Conservation (phyloP, 2,113 vertebrate species). For the Hassar affinis region DNA sequence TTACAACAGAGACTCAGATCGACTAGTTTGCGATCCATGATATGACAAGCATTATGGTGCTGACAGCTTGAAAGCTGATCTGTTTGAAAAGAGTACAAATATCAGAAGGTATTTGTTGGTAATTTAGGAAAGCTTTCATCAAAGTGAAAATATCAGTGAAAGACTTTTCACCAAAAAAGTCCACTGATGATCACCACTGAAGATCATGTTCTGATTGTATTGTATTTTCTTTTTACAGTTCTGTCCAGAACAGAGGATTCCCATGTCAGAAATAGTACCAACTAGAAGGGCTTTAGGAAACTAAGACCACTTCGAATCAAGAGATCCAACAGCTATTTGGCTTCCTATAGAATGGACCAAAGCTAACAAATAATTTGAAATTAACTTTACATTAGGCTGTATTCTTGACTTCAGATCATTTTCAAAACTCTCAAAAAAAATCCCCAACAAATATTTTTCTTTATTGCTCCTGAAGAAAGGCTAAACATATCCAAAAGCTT, state of each 20-base stretch:
- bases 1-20: not conserved
- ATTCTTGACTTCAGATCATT: not conserved
- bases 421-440: slow-evolving; percentile 16
- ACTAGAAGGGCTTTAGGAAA: not conserved
- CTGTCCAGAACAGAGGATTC: not conserved
- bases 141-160: not conserved
- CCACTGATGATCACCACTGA: not conserved
- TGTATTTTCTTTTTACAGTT: too few species aligned
- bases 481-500: slow-evolving; percentile 37
- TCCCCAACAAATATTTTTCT: slow-evolving; percentile 8
- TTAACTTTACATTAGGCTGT: not conserved
- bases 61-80: not conserved
- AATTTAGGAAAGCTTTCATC: not conserved
- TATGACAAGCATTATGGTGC: not conserved
- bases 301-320: slow-evolving; percentile 4
- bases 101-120: not conserved
- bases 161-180: not conserved
- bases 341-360: not conserved
- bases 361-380: not conserved
- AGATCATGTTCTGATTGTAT: not conserved
- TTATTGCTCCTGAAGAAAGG: slow-evolving; percentile 25
- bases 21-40: not conserved
- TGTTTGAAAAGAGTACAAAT: not conserved
- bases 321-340: not conserved
- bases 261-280: not conserved